Evolutionary conservation across 2,888 invertebrate species (phyloP).

Genomic region (Cerastoderma edule): DNA sequence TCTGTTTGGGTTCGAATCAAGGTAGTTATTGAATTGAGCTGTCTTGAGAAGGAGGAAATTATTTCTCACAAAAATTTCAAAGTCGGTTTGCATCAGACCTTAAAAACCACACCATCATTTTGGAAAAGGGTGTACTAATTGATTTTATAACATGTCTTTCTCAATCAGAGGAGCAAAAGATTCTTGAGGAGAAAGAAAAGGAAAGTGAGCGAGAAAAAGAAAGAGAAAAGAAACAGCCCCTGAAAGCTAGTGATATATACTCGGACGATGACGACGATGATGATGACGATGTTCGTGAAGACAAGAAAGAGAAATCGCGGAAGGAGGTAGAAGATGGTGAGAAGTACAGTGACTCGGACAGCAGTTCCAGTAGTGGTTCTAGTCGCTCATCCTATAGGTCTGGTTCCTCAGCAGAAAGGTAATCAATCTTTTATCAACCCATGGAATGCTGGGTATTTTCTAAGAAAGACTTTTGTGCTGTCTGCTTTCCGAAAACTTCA

Average conservation of each 20-base stretch:
- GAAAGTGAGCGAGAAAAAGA: constrained; percentile 66
- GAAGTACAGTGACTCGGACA: constrained; percentile 70
- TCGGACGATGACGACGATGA: constrained; percentile 86
- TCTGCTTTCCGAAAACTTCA: too few species aligned
- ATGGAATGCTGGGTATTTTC: too few species aligned
- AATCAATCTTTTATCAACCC: too few species aligned
- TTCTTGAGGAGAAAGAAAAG: constrained; percentile 15
- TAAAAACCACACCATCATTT: background rate
- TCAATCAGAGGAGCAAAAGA: constrained; percentile 15
- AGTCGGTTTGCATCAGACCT: too few species aligned
- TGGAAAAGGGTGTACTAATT: background rate
- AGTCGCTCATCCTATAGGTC: constrained; percentile 71
- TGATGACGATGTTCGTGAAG: constrained; percentile 71
- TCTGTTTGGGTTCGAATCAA: too few species aligned
- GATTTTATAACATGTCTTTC: background rate
- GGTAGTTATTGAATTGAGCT: too few species aligned
- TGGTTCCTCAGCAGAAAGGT: constrained; percentile 76
- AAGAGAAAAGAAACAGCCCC: constrained; percentile 88
- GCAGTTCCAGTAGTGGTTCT: constrained; percentile 67
- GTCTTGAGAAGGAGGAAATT: too few species aligned
- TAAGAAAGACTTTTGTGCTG: too few species aligned
- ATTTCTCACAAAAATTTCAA: too few species aligned
- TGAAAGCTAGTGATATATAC: constrained; percentile 97
- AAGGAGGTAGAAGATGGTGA: constrained; percentile 69
- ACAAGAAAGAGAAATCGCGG: constrained; percentile 63